A percentile compares a stretch with the other conserved stretches of the same genome.
Evolutionary conservation across 1,140 invertebrate species (phyloP).

Genomic region (Ridgeia piscesae): DNA sequence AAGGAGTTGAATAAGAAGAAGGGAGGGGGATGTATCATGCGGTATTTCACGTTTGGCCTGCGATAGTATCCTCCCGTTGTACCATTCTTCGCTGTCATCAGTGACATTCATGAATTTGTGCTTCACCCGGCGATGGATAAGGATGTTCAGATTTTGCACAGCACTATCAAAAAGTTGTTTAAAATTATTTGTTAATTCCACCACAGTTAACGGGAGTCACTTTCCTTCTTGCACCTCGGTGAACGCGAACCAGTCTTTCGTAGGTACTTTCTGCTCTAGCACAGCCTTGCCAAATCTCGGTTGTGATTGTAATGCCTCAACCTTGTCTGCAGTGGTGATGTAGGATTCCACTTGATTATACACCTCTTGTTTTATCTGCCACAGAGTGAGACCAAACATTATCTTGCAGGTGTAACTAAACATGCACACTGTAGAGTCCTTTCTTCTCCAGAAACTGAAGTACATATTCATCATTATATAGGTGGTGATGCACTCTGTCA

Average conservation of each 20-base stretch:
- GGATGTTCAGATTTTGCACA: not conserved
- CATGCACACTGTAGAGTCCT: not conserved
- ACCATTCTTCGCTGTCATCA: constrained; percentile 10
- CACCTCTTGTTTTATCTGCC: not conserved
- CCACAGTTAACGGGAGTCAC: not conserved
- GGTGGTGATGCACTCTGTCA: not conserved
- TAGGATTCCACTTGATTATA: not conserved
- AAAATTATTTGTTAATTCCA: not conserved
- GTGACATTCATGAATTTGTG: not conserved
- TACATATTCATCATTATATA: too few species aligned
- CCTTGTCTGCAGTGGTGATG: not conserved
- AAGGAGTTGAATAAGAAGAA: too few species aligned
- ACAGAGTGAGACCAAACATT: not conserved
- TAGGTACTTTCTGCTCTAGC: not conserved
- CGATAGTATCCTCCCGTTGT: not conserved
- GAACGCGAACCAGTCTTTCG: not conserved
- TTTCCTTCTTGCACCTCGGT: not conserved
- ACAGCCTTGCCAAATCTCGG: not conserved
- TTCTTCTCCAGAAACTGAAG: not conserved
- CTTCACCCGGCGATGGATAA: constrained; percentile 6
- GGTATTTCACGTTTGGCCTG: not conserved
- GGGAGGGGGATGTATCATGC: not conserved
- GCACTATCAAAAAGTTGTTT: not conserved
- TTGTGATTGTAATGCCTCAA: not conserved
- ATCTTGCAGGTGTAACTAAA: not conserved